These are phyloP conservation scores for Eulacestoma nigropectus DNA, from an alignment of 2,113 vertebrate genomes.

Conservation along the genomic window DNA sequence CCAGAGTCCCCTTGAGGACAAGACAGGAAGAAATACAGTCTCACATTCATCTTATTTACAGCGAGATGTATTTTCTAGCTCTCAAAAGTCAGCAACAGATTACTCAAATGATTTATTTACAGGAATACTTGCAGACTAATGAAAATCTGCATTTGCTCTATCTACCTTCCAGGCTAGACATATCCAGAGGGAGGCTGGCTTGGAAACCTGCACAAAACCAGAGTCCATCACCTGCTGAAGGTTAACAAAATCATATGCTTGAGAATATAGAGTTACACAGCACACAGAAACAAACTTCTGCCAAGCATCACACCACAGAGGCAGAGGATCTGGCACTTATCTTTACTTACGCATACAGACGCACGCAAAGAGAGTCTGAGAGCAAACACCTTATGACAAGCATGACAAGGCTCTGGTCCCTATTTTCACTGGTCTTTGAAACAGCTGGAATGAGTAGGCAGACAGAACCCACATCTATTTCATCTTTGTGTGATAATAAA, in stretches of 20 bases:
- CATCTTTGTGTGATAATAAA: background rate
- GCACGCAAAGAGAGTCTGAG: background rate
- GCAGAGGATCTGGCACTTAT: background rate
- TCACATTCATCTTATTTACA: background rate
- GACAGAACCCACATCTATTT: background rate
- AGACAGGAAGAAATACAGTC: background rate
- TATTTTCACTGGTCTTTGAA: background rate
- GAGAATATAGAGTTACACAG: background rate
- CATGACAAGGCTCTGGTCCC: background rate
- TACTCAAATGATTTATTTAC: background rate
- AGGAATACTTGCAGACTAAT: background rate
- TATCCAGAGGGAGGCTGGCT: background rate
- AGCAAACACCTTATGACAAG: background rate
- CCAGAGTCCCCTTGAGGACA: background rate
- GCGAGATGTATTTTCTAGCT: background rate
- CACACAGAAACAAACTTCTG: background rate
- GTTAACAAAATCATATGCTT: background rate
- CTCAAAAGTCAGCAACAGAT: background rate
- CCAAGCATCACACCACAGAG: background rate
- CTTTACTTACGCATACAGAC: too few relatives aligned
- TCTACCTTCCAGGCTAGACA: background rate
- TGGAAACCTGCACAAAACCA: background rate
- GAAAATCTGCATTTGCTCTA: background rate
- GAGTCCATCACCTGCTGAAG: rapidly evolving
- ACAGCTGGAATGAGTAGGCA: background rate